phyloP scores from a whole-genome alignment of 92 coral and sea anemone species.

The Zoanthus gigantus region DNA sequence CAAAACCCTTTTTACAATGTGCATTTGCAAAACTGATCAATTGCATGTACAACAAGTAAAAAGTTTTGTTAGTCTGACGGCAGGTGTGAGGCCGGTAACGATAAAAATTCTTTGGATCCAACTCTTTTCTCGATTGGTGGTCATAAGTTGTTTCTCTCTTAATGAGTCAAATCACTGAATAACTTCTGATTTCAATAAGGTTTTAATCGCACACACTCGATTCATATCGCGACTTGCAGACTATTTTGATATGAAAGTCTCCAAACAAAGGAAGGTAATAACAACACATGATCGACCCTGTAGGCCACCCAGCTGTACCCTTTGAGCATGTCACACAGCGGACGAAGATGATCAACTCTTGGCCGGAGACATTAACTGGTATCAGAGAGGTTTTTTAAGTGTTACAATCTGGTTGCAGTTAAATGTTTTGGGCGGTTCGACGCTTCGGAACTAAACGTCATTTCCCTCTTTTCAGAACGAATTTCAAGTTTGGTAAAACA shows the following conservation, averaged over 20 bases:
- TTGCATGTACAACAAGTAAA: not conserved
- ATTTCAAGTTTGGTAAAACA: not conserved
- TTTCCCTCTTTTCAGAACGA: constrained; percentile 8
- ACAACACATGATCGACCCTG: no score
- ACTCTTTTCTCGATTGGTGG: not conserved
- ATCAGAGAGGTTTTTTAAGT: constrained; percentile 13
- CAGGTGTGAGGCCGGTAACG: no score
- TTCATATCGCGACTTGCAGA: no score
- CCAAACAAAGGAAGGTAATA: no score
- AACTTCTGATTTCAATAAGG: not conserved
- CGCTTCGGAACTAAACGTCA: constrained; percentile 10
- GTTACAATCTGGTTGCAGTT: not conserved
- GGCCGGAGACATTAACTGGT: not conserved
- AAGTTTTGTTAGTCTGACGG: not conserved
- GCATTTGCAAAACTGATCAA: not conserved
- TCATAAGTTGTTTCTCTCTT: not conserved
- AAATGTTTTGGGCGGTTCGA: constrained; percentile 9
- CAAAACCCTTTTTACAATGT: not conserved
- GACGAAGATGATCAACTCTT: not conserved
- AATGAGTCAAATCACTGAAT: not conserved
- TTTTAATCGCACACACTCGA: no score
- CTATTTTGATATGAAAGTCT: no score
- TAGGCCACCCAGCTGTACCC: no score
- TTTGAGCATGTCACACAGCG: not conserved
- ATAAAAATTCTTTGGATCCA: not conserved